Evolutionary conservation across 2,113 vertebrate genomes (phyloP).

Genomic region (Sarotherodon lohbergeri): DNA sequence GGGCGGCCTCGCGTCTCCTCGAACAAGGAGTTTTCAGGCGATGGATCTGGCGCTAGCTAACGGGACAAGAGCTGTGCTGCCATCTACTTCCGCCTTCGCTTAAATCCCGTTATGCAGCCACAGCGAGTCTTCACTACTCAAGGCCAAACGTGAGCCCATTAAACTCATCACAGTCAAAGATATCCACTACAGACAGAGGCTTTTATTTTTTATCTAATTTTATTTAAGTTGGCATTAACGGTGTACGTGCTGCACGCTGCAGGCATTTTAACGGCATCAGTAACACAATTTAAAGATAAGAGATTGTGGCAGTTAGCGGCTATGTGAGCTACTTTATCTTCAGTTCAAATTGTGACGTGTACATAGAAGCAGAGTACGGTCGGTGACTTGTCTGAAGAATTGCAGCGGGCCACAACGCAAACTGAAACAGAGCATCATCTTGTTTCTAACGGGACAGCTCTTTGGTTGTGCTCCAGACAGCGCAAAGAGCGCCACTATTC

Average conservation of each 20-base stretch:
- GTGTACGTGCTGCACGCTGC: neutral
- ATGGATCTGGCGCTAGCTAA: neutral
- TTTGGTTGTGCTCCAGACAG: neutral
- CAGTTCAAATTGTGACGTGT: neutral
- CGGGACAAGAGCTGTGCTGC: neutral
- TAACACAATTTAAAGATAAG: neutral
- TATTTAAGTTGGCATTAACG: neutral
- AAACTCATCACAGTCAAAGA: too few relatives aligned
- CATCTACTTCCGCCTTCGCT: constrained; percentile 39
- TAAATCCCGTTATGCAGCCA: neutral
- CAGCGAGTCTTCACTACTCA: neutral
- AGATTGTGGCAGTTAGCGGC: neutral
- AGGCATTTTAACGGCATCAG: neutral
- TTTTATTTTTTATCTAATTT: neutral
- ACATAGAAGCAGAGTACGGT: neutral
- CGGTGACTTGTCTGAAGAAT: neutral
- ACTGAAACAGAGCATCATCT: neutral
- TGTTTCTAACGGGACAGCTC: neutral
- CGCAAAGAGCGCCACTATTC: neutral
- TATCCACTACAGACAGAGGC: neutral
- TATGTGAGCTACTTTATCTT: neutral
- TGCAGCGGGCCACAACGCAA: too few relatives aligned
- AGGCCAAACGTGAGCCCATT: neutral
- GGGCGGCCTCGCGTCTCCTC: constrained; percentile 45
- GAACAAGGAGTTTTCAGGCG: constrained; percentile 36